Evolutionary conservation across 2,888 invertebrate genomes (phyloP).

Genomic region (Morinoia aosen): DNA sequence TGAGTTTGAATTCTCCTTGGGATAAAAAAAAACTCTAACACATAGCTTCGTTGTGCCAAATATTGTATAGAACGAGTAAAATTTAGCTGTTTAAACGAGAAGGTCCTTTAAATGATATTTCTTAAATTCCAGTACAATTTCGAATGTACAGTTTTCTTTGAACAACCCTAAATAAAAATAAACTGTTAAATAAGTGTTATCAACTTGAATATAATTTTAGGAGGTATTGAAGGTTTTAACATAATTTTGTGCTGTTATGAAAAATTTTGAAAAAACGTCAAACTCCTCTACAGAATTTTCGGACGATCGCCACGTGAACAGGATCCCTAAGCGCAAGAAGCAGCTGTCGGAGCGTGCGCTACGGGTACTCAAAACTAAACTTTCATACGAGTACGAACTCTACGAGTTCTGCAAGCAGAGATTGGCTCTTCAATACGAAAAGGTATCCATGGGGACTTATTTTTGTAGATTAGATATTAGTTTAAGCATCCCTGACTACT

Average conservation of each 20-base stretch:
- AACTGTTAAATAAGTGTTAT: background rate
- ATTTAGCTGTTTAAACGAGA: too few relatives aligned
- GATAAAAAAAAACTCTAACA: too few relatives aligned
- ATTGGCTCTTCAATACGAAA: slow-evolving; percentile 81
- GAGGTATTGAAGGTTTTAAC: background rate
- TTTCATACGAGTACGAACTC: slow-evolving; percentile 90
- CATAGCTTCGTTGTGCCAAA: too few relatives aligned
- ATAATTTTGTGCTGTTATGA: background rate
- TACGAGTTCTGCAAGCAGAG: slow-evolving; percentile 91
- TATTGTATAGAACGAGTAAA: too few relatives aligned
- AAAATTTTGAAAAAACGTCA: background rate
- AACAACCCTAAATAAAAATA: background rate
- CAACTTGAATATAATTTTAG: background rate
- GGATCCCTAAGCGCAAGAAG: slow-evolving; percentile 84
- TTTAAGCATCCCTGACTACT: too few relatives aligned
- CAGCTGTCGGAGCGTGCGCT: slow-evolving; percentile 88
- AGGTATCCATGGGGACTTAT: background rate
- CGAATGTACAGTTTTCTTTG: background rate
- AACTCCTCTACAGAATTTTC: slow-evolving; percentile 53
- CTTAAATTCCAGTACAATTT: background rate
- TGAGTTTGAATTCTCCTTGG: background rate
- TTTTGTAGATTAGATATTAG: background rate
- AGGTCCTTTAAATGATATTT: background rate
- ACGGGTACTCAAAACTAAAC: slow-evolving; percentile 85
- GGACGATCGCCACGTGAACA: slow-evolving; percentile 59